A percentile compares a stretch with the other conserved stretches of the same genome.
These are phyloP conservation scores for Drosophila elegans DNA, from an alignment of 1,140 invertebrate species.

Conservation along the genomic window DNA sequence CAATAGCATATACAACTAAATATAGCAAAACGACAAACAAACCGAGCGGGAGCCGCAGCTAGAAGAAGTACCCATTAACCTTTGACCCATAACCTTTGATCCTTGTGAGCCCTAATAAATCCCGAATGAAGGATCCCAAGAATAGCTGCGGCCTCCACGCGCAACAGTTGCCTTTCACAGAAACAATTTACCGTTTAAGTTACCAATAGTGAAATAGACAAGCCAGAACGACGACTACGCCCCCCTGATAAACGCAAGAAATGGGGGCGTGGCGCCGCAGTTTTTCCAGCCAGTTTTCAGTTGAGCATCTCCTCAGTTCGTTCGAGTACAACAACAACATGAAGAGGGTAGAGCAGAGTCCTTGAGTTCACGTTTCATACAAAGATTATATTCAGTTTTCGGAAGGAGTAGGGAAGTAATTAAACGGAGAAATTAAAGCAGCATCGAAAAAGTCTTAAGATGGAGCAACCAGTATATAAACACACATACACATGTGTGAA, in stretches of 20 bases:
- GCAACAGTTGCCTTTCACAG: constrained; percentile 82
- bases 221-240: constrained; percentile 60
- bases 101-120: background rate
- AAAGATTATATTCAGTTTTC: constrained; percentile 72
- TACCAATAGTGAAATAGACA: constrained; percentile 82
- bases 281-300: constrained; percentile 73
- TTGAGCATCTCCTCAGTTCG: constrained; percentile 60
- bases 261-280: constrained; percentile 41
- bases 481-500: constrained; percentile 26
- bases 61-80: constrained; percentile 3
- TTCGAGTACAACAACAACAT: constrained; percentile 67
- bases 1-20: constrained; percentile 80
- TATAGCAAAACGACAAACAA: constrained; percentile 79
- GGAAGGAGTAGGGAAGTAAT: constrained; percentile 21
- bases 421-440: constrained; percentile 25
- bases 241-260: constrained; percentile 10
- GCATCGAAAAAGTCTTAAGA: constrained; percentile 26
- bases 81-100: background rate
- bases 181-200: constrained; percentile 84
- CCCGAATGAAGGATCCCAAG: background rate
- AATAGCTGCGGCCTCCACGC: constrained; percentile 54
- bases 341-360: constrained; percentile 28
- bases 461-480: constrained; percentile 24
- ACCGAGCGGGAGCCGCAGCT: constrained; percentile 61
- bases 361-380: constrained; percentile 74